A percentile compares a stretch with the other conserved stretches of the same genome.
Conservation (phyloP, 2,113 vertebrate species). For the Cebidichthys violaceus region DNA sequence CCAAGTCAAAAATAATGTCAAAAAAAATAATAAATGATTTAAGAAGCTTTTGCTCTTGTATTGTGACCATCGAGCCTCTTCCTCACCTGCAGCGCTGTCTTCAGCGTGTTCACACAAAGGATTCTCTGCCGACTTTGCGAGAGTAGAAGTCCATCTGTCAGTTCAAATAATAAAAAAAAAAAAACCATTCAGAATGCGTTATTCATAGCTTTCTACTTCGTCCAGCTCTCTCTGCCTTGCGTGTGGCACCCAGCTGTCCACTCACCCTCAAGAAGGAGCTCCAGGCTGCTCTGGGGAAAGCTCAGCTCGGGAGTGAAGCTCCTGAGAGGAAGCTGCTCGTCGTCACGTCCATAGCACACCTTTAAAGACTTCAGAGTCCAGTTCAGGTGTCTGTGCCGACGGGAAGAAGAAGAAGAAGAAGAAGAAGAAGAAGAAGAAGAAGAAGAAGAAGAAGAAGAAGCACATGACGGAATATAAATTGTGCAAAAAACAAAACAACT, state of each 20-base stretch:
- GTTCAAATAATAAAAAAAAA: constrained; percentile 1
- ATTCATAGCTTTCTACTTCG: constrained; percentile 7
- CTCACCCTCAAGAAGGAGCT: constrained; percentile 91
- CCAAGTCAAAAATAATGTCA: constrained; percentile 3
- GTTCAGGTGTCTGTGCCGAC: constrained; percentile 88
- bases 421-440: too few relatives aligned
- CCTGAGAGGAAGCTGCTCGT: constrained; percentile 89
- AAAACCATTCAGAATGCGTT: constrained; percentile 8
- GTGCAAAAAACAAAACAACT: neutral
- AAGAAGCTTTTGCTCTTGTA: neutral
- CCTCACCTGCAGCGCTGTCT: constrained; percentile 88
- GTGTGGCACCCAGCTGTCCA: constrained; percentile 26
- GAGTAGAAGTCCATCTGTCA: constrained; percentile 93
- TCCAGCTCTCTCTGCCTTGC: neutral
- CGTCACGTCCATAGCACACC: constrained; percentile 87
- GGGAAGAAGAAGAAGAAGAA: neutral
- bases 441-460: neutral
- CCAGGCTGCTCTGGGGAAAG: constrained; percentile 92
- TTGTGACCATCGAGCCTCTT: neutral
- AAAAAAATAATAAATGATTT: neutral
- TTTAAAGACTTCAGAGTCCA: constrained; percentile 95
- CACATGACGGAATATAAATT: neutral
- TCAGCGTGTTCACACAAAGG: constrained; percentile 91
- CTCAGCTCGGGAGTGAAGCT: constrained; percentile 90
- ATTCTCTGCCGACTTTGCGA: constrained; percentile 98